phyloP scores from a whole-genome alignment of 2,888 invertebrate genomes.

The Electrophaes corylata region DNA sequence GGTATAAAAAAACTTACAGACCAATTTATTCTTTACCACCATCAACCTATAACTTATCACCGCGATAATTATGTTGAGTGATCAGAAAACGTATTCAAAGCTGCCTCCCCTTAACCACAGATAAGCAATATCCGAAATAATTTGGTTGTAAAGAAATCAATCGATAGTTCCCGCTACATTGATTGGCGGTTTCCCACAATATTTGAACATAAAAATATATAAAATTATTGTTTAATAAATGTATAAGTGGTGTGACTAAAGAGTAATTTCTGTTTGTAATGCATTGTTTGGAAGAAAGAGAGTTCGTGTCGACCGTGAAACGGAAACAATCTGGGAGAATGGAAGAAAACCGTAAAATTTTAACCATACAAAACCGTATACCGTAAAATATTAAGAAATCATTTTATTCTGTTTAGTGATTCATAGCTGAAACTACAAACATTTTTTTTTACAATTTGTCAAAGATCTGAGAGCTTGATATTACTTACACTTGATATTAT shows the following conservation, averaged over 20 bases:
- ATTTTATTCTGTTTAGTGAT: too few relatives aligned
- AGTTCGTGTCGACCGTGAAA: slow-evolving; percentile 39
- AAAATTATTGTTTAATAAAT: slow-evolving; percentile 27
- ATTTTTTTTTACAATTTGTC: too few relatives aligned
- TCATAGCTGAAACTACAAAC: too few relatives aligned
- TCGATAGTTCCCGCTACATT: slow-evolving; percentile 65
- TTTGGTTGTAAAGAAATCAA: slow-evolving; percentile 73
- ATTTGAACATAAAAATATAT: slow-evolving; percentile 58
- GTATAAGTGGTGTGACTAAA: slow-evolving; percentile 65
- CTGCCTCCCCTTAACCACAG: slow-evolving; percentile 52
- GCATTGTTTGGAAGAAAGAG: slow-evolving; percentile 44
- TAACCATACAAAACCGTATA: not conserved
- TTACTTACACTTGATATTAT: not conserved
- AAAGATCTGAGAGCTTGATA: too few relatives aligned
- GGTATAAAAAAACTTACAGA: too few relatives aligned
- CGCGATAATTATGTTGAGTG: not conserved
- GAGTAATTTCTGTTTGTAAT: slow-evolving; percentile 65
- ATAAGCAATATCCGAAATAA: slow-evolving; percentile 62
- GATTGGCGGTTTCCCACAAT: slow-evolving; percentile 68
- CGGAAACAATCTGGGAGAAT: slow-evolving; percentile 27
- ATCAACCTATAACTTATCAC: too few relatives aligned
- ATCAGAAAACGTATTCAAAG: not conserved
- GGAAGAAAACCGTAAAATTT: slow-evolving; percentile 9
- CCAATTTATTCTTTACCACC: too few relatives aligned
- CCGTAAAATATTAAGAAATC: too few relatives aligned